A percentile compares a stretch with the other conserved stretches of the same genome.
These are phyloP conservation scores for Lochmaea capreae DNA, from an alignment of 2,888 invertebrate species.

Conservation along the genomic window DNA sequence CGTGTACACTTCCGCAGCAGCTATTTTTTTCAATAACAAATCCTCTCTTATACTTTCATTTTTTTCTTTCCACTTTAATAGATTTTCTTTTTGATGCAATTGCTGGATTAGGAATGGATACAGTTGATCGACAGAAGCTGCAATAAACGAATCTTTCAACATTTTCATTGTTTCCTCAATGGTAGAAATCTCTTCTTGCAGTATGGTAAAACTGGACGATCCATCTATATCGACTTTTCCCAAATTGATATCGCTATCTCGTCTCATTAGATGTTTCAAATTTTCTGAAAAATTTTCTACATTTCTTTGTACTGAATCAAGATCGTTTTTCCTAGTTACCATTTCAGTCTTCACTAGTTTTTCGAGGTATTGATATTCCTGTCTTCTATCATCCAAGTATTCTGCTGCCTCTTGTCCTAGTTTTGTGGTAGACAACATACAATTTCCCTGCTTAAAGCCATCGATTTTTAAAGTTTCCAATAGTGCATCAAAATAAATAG, in stretches of 20 bases:
- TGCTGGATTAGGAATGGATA: conserved; percentile 62
- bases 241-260: conserved; percentile 62
- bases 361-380: conserved; percentile 71
- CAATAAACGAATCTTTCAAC: conserved; percentile 63
- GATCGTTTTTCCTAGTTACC: conserved; percentile 70
- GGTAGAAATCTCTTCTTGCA: conserved; percentile 60
- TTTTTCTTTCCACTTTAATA: conserved; percentile 53
- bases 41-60: conserved; percentile 52
- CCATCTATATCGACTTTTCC: conserved; percentile 52
- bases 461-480: conserved; percentile 71
- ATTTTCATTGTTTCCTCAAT: conserved; percentile 62
- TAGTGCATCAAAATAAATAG: conserved; percentile 74
- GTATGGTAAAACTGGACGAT: conserved; percentile 53
- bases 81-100: conserved; percentile 53
- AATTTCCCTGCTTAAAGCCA: conserved; percentile 71
- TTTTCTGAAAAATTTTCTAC: conserved; percentile 64
- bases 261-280: conserved; percentile 64
- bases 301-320: conserved; percentile 67
- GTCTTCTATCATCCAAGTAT: conserved; percentile 73
- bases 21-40: conserved; percentile 54
- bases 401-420: conserved; percentile 77
- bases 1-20: conserved; percentile 54
- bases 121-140: conserved; percentile 64
- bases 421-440: conserved; percentile 73
- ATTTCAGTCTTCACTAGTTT: conserved; percentile 73